A percentile compares a stretch with the other conserved stretches of the same genome.
Evolutionary conservation across 2,113 vertebrate species (phyloP).

Genomic region (Sciurus niger): DNA sequence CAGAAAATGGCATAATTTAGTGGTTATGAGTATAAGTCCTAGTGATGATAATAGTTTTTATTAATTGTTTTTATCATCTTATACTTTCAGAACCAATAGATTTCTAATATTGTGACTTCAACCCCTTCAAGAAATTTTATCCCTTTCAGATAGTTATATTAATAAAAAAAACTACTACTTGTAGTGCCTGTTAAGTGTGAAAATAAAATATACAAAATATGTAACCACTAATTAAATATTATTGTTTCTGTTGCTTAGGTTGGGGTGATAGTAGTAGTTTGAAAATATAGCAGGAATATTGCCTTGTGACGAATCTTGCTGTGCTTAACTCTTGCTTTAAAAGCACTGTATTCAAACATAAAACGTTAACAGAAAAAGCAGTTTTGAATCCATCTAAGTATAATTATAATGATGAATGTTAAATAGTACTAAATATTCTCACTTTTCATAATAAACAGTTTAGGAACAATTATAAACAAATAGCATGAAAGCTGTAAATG

Average conservation of each 20-base stretch:
- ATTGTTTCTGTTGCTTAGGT: background rate
- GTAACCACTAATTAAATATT: slow-evolving; percentile 27
- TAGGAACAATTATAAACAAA: slow-evolving; percentile 5
- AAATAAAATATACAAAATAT: slow-evolving; percentile 46
- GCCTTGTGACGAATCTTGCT: background rate
- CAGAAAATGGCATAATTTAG: background rate
- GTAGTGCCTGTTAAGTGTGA: background rate
- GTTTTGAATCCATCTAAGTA: slow-evolving; percentile 14
- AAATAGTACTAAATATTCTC: slow-evolving; percentile 57
- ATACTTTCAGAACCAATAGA: background rate
- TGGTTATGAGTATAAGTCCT: background rate
- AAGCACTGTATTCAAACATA: background rate
- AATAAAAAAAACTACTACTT: background rate
- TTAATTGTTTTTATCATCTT: background rate
- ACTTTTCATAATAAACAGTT: slow-evolving; percentile 40
- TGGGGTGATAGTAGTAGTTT: background rate
- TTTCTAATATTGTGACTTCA: background rate
- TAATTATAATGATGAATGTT: slow-evolving; percentile 42
- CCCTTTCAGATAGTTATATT: background rate
- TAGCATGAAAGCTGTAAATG: background rate
- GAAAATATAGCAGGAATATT: background rate
- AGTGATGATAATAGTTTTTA: background rate
- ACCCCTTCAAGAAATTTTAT: slow-evolving; percentile 34
- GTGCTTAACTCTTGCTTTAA: slow-evolving; percentile 11
- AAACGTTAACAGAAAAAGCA: background rate